phyloP scores from a whole-genome alignment of 2,113 vertebrate species.

The Carassius gibelio region DNA sequence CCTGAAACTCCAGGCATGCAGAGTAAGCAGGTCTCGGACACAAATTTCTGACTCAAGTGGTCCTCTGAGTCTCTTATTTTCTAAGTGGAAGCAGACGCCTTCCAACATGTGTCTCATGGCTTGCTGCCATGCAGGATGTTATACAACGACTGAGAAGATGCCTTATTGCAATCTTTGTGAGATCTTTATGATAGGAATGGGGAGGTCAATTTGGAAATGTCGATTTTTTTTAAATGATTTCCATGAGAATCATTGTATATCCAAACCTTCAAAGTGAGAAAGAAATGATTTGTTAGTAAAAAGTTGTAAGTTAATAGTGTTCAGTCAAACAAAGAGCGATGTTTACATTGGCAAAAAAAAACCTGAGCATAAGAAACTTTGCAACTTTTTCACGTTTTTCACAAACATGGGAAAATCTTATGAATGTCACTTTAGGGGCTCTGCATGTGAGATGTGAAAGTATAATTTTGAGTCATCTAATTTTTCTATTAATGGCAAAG shows the following conservation, averaged over 20 bases:
- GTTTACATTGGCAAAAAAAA: neutral
- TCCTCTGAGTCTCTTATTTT: conserved; percentile 18
- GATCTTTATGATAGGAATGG: neutral
- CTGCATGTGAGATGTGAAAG: neutral
- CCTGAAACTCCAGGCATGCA: neutral
- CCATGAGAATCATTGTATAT: neutral
- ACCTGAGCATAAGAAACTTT: neutral
- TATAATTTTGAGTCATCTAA: too few species aligned
- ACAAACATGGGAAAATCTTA: neutral
- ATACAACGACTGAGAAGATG: neutral
- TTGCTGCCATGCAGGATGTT: conserved; percentile 33
- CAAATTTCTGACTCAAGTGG: conserved; percentile 26
- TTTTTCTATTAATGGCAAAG: neutral
- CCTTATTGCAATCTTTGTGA: neutral
- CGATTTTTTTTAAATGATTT: neutral
- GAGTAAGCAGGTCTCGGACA: neutral
- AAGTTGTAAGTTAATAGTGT: neutral
- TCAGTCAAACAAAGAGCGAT: neutral
- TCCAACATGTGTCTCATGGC: conserved; percentile 23
- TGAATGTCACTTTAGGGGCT: neutral
- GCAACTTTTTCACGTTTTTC: neutral
- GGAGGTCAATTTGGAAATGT: neutral
- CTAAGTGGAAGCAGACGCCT: conserved; percentile 32
- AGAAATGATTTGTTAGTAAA: neutral
- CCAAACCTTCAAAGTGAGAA: neutral